These are phyloP conservation scores for Dipodomys stephensi DNA, from an alignment of 2,113 vertebrate genomes.

Conservation along the genomic window DNA sequence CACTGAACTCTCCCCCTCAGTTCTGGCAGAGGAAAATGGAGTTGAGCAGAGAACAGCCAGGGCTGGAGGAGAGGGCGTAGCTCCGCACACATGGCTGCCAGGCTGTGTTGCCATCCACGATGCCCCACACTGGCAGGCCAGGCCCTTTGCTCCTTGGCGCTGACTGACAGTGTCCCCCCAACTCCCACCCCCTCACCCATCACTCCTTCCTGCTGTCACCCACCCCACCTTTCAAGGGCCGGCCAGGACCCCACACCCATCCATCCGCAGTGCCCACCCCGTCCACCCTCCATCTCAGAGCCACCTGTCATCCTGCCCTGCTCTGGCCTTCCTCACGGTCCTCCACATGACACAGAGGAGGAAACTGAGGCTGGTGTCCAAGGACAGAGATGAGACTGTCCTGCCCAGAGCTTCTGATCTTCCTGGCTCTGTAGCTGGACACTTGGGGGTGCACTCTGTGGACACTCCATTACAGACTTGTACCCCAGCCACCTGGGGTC, in stretches of 20 bases:
- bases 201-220: slow-evolving; percentile 32
- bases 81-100: fast-evolving
- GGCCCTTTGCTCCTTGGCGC: slow-evolving; percentile 41
- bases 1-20: not conserved
- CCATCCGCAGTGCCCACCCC: not conserved
- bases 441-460: not conserved
- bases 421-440: not conserved
- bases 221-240: not conserved
- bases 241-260: not conserved
- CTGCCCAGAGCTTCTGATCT: fast-evolving
- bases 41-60: not conserved
- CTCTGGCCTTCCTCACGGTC: not conserved
- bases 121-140: not conserved
- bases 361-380: not conserved
- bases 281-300: not conserved
- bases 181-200: slow-evolving; percentile 32
- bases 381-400: too few species aligned
- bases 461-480: not conserved
- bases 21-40: not conserved
- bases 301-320: not conserved
- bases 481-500: fast-evolving
- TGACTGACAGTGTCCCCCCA: not conserved
- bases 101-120: slow-evolving; percentile 35
- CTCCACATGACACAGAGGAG: not conserved
- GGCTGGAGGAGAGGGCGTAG: not conserved